A percentile compares a stretch with the other conserved stretches of the same genome.
Evolutionary conservation across 2,888 invertebrate genomes (phyloP).

Genomic region (Meandrusa payeni): DNA sequence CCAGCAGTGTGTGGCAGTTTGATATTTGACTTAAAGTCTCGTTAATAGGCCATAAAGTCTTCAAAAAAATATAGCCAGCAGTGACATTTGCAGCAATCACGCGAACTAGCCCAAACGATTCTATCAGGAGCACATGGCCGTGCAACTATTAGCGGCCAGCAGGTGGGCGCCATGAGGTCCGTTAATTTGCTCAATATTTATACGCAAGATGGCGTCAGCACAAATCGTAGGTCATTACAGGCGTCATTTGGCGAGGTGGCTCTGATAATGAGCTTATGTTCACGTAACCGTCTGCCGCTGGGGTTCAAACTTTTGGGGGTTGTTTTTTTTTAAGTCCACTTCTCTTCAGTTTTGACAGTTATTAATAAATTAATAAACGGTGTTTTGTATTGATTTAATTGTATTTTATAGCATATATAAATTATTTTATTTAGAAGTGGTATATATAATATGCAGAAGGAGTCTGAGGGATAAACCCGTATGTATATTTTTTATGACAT

Average conservation of each 20-base stretch:
- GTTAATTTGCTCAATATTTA: constrained; percentile 76
- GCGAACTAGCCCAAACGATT: constrained; percentile 27
- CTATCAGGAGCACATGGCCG: constrained; percentile 53
- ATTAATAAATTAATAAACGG: too few species aligned
- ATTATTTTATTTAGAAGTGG: too few species aligned
- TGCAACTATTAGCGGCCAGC: constrained; percentile 43
- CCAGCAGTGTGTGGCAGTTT: too few species aligned
- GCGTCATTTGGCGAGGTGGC: constrained; percentile 67
- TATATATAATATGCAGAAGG: too few species aligned
- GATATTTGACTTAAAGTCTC: too few species aligned
- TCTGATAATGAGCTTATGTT: constrained; percentile 48
- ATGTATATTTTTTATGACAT: too few species aligned
- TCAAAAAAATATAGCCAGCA: too few species aligned
- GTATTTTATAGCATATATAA: too few species aligned
- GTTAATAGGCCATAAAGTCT: too few species aligned
- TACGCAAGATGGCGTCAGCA: constrained; percentile 68
- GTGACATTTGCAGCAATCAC: too few species aligned
- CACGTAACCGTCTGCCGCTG: constrained; percentile 19
- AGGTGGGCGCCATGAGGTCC: constrained; percentile 65
- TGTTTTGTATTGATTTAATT: too few species aligned
- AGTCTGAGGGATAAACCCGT: too few species aligned
- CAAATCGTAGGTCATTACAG: constrained; percentile 63
- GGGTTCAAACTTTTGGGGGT: constrained; percentile 17
- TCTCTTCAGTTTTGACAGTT: constrained; percentile 13
- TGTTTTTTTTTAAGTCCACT: constrained; percentile 8